phyloP scores from a whole-genome alignment of 2,113 vertebrate species.

The Paramormyrops kingsleyae region DNA sequence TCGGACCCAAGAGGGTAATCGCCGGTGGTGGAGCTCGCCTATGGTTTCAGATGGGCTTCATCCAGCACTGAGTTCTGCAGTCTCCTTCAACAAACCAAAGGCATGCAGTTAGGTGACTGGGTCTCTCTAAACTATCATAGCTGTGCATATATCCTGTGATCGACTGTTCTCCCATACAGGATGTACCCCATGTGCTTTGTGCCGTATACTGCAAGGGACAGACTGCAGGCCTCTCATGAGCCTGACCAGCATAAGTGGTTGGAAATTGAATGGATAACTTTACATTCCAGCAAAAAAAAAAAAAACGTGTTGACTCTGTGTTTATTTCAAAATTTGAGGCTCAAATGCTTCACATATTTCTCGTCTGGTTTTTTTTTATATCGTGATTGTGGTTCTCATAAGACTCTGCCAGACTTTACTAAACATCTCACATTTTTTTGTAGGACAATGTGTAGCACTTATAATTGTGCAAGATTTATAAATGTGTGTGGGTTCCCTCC shows the following conservation, averaged over 20 bases:
- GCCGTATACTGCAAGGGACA: neutral
- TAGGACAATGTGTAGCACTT: neutral
- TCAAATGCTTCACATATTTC: slow-evolving; percentile 11
- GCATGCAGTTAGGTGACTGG: neutral
- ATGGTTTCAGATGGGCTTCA: neutral
- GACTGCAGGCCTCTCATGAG: neutral
- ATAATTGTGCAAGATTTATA: neutral
- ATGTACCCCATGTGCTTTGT: neutral
- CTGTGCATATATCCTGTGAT: neutral
- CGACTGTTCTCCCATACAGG: neutral
- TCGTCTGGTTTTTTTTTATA: neutral
- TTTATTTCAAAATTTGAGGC: slow-evolving; percentile 5
- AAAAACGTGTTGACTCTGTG: neutral
- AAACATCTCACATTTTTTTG: neutral
- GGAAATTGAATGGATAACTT: neutral
- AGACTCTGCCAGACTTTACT: neutral
- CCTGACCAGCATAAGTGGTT: neutral
- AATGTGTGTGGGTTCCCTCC: neutral
- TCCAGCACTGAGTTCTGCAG: neutral
- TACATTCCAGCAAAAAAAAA: neutral
- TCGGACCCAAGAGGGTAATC: neutral
- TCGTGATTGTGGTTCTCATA: neutral
- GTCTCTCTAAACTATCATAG: neutral
- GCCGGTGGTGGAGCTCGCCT: neutral
- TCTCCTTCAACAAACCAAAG: neutral